Base-by-base conservation (phyloP, 2,797 vertebrate genomes). In the Oophaga sylvatica region DNA sequence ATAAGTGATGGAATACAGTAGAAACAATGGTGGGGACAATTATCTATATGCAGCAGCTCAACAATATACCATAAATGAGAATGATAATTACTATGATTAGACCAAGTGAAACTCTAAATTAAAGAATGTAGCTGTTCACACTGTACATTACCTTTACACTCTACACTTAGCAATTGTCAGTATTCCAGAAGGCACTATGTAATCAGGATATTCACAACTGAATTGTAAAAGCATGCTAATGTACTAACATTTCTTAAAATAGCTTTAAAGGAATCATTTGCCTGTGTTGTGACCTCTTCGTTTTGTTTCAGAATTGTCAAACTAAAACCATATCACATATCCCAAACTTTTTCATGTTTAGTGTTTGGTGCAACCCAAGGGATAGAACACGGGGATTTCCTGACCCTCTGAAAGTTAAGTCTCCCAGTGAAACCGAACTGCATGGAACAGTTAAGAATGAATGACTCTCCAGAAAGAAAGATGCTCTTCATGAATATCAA, bases 361-460 rank as follows among this genome's bases (percentile, higher is more conserved):
- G 86, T 75, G 59, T 48, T 71, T 71, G 63, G 53, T 45, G n/a
- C 78, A 80, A 62, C 87, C 87, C 81, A 70, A 9, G 81, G 81
- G 65, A 83, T 19, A 75, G 60, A n/a, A 73, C 75, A 87, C 17
- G 48, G 53, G 65, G 81, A 88, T 88, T 88, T 88, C 87, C 87
- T 88, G 81, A 88, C 31, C 75, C 78, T 53, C 75, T 88, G 75
- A 88, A 88, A 87, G 80, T 67, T 19, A 76, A 87, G 45, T 75
- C 26, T 83, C 75, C 70, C 80, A 82, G 20, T 76, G 80, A 81
- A 81, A 62, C 71, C 68, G 78, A 83, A 78, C 45, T 35, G 62
- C 67, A 71, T 57, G 26, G 62, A 83, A 75, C 3, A 59, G 56
- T 48, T 73, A 84, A 67, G 22, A 56, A 26, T 85, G 31, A 22